Conservation (phyloP, 2,797 vertebrate species). For the Philypnodon macrostomus region DNA sequence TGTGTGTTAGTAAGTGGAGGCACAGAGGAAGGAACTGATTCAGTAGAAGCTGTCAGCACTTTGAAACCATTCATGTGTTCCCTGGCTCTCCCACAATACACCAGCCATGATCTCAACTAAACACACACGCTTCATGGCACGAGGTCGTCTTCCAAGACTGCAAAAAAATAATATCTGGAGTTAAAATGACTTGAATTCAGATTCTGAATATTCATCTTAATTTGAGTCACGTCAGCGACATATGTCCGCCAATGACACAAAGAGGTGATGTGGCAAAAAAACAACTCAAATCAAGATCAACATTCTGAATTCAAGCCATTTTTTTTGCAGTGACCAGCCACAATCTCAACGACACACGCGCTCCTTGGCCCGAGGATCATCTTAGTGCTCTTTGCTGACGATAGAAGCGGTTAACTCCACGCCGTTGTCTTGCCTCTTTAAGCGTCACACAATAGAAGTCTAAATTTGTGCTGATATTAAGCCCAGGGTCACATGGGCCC, state of each 20-base stretch:
- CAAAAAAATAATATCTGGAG: too few species aligned
- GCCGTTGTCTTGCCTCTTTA: conserved; percentile 25
- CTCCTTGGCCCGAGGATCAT: conserved; percentile 55
- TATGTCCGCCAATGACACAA: too few species aligned
- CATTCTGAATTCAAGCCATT: too few species aligned
- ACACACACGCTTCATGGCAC: too few species aligned
- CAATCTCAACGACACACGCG: conserved; percentile 41
- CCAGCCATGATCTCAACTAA: too few species aligned
- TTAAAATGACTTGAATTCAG: too few species aligned
- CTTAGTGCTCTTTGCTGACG: conserved; percentile 65
- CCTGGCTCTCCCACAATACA: conserved; percentile 17
- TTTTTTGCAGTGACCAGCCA: conserved; percentile 41
- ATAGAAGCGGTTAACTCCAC: conserved; percentile 52
- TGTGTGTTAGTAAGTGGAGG: conserved; percentile 10
- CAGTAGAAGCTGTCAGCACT: conserved; percentile 45
- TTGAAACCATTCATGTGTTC: conserved; percentile 31
- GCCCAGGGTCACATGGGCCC: conserved; percentile 58
- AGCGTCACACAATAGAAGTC: conserved; percentile 61
- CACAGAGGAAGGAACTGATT: conserved; percentile 4
- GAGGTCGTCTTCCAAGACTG: too few species aligned
- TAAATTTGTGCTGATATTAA: conserved; percentile 69
- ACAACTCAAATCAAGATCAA: too few species aligned
- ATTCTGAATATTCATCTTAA: too few species aligned
- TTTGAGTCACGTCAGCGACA: too few species aligned
- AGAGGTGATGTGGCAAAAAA: too few species aligned